phyloP scores from a whole-genome alignment of 2,797 vertebrate genomes.

The Falco biarmicus region DNA sequence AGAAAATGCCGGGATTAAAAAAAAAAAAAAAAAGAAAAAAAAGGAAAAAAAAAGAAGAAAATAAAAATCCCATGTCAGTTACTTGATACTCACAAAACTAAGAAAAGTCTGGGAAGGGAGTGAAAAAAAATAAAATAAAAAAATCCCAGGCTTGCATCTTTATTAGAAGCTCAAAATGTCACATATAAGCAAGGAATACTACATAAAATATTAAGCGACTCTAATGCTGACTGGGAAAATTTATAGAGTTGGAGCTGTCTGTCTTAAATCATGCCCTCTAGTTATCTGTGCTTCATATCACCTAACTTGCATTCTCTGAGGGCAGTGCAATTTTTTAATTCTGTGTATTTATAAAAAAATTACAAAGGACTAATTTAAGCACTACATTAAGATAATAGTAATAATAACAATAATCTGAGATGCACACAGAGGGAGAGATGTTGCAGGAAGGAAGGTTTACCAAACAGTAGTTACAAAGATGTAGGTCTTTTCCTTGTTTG shows the following conservation, averaged over 20 bases:
- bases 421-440: not conserved
- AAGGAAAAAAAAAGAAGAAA: no score
- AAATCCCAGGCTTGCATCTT: constrained; percentile 3
- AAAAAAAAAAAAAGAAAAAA: no score
- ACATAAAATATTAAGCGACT: constrained; percentile 74
- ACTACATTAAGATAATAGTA: constrained; percentile 44
- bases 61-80: not conserved
- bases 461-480: not conserved
- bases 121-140: constrained; percentile 32
- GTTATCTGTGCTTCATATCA: constrained; percentile 54
- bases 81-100: no score
- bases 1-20: not conserved
- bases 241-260: constrained; percentile 66
- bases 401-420: not conserved
- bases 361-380: constrained; percentile 55
- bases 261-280: constrained; percentile 68
- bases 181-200: constrained; percentile 64
- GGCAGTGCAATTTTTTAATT: constrained; percentile 14
- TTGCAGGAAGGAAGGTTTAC: not conserved
- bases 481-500: not conserved
- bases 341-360: constrained; percentile 52
- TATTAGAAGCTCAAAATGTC: constrained; percentile 66
- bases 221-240: constrained; percentile 71
- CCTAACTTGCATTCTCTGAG: constrained; percentile 56
- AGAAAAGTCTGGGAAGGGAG: no score